Percentiles rank a stretch among this genome's conserved stretches.
Conservation (phyloP, 2,113 vertebrate species). For the Forbesichthys agassizii region DNA sequence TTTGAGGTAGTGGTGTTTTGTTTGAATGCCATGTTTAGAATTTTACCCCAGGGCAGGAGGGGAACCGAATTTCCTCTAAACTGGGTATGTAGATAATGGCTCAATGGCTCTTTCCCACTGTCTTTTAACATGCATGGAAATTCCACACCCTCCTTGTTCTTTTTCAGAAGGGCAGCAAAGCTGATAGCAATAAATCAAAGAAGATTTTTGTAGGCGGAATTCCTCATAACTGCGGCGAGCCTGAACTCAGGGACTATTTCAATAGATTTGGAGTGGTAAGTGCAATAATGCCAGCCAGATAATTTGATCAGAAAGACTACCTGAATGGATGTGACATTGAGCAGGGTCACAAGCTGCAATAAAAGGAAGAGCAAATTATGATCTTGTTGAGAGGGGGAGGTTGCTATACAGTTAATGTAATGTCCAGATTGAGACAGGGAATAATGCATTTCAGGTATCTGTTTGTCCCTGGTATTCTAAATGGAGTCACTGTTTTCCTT, state of each 20-base stretch:
- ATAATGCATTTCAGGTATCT: constrained; percentile 37
- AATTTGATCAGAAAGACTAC: constrained; percentile 33
- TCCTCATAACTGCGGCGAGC: constrained; percentile 99
- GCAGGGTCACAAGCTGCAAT: constrained; percentile 31
- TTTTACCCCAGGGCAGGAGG: constrained; percentile 68
- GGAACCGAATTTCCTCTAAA: constrained; percentile 68
- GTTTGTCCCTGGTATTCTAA: constrained; percentile 50
- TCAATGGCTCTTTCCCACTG: constrained; percentile 53
- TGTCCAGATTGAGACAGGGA: constrained; percentile 26
- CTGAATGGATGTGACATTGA: constrained; percentile 52
- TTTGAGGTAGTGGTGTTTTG: constrained; percentile 69
- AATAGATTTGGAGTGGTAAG: constrained; percentile 99
- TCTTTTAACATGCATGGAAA: constrained; percentile 57
- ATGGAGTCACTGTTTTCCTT: constrained; percentile 65
- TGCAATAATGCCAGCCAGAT: constrained; percentile 56
- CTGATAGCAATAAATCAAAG: constrained; percentile 98
- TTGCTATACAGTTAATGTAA: constrained; percentile 10
- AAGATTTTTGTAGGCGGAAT: constrained; percentile 99
- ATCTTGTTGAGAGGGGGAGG: background rate
- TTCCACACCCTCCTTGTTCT: constrained; percentile 68
- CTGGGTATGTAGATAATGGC: constrained; percentile 68
- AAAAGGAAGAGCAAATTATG: background rate
- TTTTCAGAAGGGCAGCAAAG: constrained; percentile 96
- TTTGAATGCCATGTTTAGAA: constrained; percentile 75
- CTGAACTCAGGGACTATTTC: constrained; percentile 99